These are phyloP conservation scores for Zeuzera pyrina DNA, from an alignment of 2,888 invertebrate genomes.

Conservation along the genomic window DNA sequence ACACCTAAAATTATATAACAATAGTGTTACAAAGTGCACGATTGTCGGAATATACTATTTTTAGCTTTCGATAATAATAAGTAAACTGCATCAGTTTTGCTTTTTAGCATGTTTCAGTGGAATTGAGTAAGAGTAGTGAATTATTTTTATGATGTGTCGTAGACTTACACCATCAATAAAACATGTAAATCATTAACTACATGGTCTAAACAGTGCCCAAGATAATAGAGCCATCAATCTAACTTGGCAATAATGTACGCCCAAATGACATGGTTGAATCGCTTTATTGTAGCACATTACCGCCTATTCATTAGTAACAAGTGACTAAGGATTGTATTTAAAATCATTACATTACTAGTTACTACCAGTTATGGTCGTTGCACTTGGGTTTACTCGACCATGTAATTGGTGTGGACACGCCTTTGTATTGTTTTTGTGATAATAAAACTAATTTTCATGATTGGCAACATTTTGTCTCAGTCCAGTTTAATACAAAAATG, in stretches of 20 bases:
- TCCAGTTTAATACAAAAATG: not conserved
- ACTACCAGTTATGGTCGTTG: slow-evolving; percentile 39
- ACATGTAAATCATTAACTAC: too few species aligned
- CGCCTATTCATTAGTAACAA: slow-evolving; percentile 30
- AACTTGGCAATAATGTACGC: slow-evolving; percentile 6
- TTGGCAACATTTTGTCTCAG: not conserved
- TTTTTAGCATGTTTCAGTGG: too few species aligned
- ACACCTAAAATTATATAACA: too few species aligned
- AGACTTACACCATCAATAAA: too few species aligned
- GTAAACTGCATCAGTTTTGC: too few species aligned
- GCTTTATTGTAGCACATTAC: slow-evolving; percentile 12
- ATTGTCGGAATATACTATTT: too few species aligned
- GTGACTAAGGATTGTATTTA: slow-evolving; percentile 37
- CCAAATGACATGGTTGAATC: slow-evolving; percentile 6
- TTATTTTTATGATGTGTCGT: too few species aligned
- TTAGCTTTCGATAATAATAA: too few species aligned
- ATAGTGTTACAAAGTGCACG: too few species aligned
- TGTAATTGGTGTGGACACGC: slow-evolving; percentile 35
- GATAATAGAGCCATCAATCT: slow-evolving; percentile 22
- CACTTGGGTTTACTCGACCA: slow-evolving; percentile 41
- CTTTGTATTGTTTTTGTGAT: slow-evolving; percentile 4
- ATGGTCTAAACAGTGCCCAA: too few species aligned
- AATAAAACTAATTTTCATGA: not conserved
- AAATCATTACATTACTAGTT: slow-evolving; percentile 24
- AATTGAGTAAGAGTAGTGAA: too few species aligned